Evolutionary conservation across 2,113 vertebrate species (phyloP), one percentile per base, ranked within the genome.

Genomic region (Mobula hypostoma): DNA sequence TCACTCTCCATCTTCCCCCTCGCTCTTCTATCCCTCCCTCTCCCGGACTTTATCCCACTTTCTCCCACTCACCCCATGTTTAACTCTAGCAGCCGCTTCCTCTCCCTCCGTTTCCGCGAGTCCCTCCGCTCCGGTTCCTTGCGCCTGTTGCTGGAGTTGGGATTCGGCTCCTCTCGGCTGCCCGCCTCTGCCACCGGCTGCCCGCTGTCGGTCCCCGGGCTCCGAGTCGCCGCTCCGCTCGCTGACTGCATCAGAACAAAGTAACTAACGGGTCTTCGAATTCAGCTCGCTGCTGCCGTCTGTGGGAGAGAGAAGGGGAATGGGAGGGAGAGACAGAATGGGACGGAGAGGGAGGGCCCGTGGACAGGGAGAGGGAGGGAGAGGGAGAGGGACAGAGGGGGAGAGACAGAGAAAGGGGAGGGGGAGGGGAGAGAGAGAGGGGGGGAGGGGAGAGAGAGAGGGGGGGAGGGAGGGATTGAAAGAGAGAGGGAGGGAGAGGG

Each of bases 141-240:
- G 48, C 82, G 82, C 82, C 82, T 7, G 82, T 85, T 85, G 21
- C 36, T 21, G 1, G 36, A 6, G 80, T 21, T 56, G 17, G 40
- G 80, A 3, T 48, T 24, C 3, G 11, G 36, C 36, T 21, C 15
- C 15, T 83, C 80, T 14, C 15, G 80, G 80, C 17, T 48, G 36
- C 19, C 40, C 80, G n/a, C n/a, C 78, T 36, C 77, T 1, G 77
- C 78, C 78, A n/a, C n/a, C n/a, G n/a, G 78, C 78, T 79, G 80
- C 80, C 80, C 80, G 80, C 36, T 83, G 80, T 40, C 80, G 15
- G 36, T 83, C 80, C 80, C 80, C 80, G 80, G 80, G 80, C 80
- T 83, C 80, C 80, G 19, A 83, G 40, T 40, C 80, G 80, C 80
- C 15, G 80, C 36, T 83, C 80, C 80, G 36, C 80, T 48, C 80